Evolutionary conservation across 2,888 invertebrate genomes (phyloP).

Genomic region (Lepidochitona cinerea): DNA sequence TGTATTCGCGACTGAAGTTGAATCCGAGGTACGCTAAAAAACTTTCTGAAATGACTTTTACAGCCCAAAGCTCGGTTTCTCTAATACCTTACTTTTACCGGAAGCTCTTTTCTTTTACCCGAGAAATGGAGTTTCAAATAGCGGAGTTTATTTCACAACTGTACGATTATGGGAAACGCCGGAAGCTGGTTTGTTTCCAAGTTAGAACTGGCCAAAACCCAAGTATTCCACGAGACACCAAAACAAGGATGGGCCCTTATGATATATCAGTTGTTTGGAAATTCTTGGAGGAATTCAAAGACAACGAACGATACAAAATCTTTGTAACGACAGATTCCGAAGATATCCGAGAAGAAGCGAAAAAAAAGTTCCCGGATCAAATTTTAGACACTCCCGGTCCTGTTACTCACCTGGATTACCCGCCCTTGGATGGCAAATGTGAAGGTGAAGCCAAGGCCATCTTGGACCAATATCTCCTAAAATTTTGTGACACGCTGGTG

Average conservation of each 20-base stretch:
- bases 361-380: conserved; percentile 23
- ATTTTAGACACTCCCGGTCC: conserved; percentile 33
- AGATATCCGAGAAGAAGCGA: conserved; percentile 27
- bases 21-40: conserved; percentile 29
- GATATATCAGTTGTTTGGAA: conserved; percentile 34
- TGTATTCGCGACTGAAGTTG: conserved; percentile 31
- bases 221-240: conserved; percentile 33
- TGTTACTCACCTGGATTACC: conserved; percentile 38
- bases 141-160: conserved; percentile 4
- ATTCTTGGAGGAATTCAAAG: conserved; percentile 30
- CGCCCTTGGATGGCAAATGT: conserved; percentile 21
- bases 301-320: conserved; percentile 28
- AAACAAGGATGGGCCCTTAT: conserved; percentile 30
- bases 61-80: conserved; percentile 14
- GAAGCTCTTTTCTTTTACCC: conserved; percentile 33
- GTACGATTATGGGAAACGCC: conserved; percentile 17
- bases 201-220: conserved; percentile 38
- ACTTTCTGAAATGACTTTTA: conserved; percentile 25
- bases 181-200: conserved; percentile 37
- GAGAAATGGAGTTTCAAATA: conserved; percentile 17
- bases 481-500: conserved; percentile 35
- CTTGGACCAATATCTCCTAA: conserved; percentile 35
- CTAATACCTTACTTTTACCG: conserved; percentile 35
- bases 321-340: conserved; percentile 41
- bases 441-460: conserved; percentile 36